Evolutionary conservation across 2,113 vertebrate genomes (phyloP).

Genomic region (Phaetusa simplex): DNA sequence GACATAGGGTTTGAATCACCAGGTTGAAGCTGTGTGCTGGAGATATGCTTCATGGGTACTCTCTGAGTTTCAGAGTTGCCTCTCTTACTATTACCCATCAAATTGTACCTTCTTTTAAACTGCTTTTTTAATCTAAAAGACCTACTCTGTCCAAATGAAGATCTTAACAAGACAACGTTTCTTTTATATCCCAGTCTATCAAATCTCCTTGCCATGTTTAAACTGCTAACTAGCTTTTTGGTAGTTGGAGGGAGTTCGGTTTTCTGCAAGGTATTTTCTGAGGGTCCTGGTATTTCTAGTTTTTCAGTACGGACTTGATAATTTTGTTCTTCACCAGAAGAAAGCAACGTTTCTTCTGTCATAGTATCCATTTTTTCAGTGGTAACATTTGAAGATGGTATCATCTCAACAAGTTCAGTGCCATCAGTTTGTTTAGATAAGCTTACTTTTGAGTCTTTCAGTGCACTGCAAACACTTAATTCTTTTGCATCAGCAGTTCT

Average conservation of each 20-base stretch:
- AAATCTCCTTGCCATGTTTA: neutral
- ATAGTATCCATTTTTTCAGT: neutral
- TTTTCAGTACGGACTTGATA: neutral
- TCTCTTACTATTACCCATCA: constrained; percentile 67
- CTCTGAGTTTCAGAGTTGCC: constrained; percentile 31
- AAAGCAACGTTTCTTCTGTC: neutral
- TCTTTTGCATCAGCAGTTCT: constrained; percentile 30
- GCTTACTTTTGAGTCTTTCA: constrained; percentile 1
- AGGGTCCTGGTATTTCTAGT: neutral
- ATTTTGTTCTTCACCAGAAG: neutral
- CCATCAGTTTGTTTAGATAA: neutral
- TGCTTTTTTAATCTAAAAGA: constrained; percentile 70
- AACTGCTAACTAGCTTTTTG: neutral
- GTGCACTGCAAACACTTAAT: neutral
- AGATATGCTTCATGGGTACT: neutral
- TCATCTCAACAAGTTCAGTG: constrained; percentile 39
- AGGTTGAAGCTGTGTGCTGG: constrained; percentile 17
- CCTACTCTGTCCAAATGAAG: constrained; percentile 52
- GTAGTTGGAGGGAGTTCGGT: neutral
- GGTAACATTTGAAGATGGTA: neutral
- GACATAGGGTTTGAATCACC: neutral
- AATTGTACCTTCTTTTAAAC: constrained; percentile 70
- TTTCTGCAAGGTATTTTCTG: neutral
- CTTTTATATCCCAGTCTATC: constrained; percentile 45
- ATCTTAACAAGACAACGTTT: constrained; percentile 9